These are phyloP conservation scores for Ispidina lecontei DNA, from an alignment of 2,797 vertebrate species.

Conservation along the genomic window DNA sequence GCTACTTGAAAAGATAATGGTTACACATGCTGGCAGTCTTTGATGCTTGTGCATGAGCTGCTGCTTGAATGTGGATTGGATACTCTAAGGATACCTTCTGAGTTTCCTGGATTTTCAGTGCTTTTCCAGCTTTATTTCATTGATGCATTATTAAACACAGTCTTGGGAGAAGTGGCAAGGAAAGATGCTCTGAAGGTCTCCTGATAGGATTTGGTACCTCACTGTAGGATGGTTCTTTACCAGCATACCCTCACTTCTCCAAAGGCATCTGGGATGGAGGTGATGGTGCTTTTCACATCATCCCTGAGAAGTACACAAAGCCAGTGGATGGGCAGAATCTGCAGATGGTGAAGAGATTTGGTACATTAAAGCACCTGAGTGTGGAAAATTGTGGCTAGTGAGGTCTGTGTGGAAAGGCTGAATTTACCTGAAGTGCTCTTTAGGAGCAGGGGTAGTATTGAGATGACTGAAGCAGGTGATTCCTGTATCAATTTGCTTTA, in stretches of 20 bases:
- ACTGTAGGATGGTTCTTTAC: neutral
- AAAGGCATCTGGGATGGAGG: neutral
- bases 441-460: neutral
- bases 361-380: neutral
- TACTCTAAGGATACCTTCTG: neutral
- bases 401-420: neutral
- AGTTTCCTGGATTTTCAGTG: neutral
- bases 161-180: constrained; percentile 12
- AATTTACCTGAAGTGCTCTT: neutral
- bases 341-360: neutral
- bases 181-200: constrained; percentile 4
- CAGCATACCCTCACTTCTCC: neutral
- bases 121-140: constrained; percentile 11
- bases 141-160: neutral
- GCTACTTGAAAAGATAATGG: neutral
- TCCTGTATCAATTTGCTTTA: constrained; percentile 31
- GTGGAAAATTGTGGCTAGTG: neutral
- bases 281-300: neutral
- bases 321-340: neutral
- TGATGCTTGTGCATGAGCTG: constrained; percentile 19
- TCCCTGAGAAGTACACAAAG: neutral
- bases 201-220: neutral
- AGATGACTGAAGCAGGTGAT: neutral
- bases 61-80: neutral
- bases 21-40: neutral